Evolutionary conservation across 1,140 invertebrate species (phyloP).

Genomic region (Drosophila seguyi): DNA sequence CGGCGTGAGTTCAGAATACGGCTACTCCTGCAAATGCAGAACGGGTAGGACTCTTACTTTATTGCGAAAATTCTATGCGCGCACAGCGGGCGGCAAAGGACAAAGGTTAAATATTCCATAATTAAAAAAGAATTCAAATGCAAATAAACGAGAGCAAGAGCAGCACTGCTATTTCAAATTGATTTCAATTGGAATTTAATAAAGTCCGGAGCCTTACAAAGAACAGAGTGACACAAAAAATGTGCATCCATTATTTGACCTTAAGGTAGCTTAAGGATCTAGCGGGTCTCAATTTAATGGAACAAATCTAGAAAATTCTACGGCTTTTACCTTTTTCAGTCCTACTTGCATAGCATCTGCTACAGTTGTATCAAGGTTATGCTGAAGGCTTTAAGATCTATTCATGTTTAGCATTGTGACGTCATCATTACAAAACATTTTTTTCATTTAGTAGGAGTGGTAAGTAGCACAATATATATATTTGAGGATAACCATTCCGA

Average conservation of each 20-base stretch:
- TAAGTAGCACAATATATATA: no score
- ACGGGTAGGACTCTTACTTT: background rate
- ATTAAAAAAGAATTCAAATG: background rate
- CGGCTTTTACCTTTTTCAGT: no score
- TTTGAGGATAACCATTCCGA: no score
- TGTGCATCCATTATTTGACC: background rate
- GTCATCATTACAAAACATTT: background rate
- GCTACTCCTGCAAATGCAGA: slow-evolving; percentile 55
- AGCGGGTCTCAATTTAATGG: background rate
- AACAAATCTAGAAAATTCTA: background rate
- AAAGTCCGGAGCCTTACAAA: background rate
- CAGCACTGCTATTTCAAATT: background rate
- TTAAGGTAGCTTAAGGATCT: no score
- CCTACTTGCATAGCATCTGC: background rate
- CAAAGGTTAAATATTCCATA: background rate
- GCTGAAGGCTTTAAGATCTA: background rate
- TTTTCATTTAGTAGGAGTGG: no score
- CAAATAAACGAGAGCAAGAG: background rate
- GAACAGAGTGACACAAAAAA: background rate
- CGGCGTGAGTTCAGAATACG: slow-evolving; percentile 73
- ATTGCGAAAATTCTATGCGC: background rate
- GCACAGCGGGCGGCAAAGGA: background rate
- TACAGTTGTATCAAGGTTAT: background rate
- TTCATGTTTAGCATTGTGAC: background rate
- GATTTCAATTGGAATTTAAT: background rate